Evolutionary conservation across 2,797 vertebrate genomes (phyloP).

Genomic region (Acanthurus tractus): DNA sequence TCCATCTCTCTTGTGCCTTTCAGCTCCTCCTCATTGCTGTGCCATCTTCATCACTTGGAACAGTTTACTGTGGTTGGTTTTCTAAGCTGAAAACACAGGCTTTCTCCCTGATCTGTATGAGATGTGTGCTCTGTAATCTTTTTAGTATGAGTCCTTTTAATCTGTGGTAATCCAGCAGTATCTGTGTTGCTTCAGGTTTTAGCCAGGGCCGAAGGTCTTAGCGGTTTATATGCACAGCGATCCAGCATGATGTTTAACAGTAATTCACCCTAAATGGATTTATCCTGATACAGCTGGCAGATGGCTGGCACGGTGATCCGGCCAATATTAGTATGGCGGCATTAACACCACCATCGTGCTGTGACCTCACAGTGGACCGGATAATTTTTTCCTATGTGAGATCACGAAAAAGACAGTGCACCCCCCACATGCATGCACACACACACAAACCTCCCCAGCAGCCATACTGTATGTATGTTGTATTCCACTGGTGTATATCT

Average conservation of each 20-base stretch:
- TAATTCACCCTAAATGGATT: constrained; percentile 71
- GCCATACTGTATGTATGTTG: neutral
- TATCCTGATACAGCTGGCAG: constrained; percentile 60
- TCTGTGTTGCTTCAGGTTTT: constrained; percentile 46
- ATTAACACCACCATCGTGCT: constrained; percentile 21
- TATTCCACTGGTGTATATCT: constrained; percentile 14
- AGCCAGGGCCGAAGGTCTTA: constrained; percentile 37
- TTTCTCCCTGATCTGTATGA: constrained; percentile 6
- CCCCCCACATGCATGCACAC: too few relatives aligned
- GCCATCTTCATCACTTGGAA: constrained; percentile 1
- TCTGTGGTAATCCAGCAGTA: constrained; percentile 68
- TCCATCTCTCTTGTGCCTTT: too few relatives aligned
- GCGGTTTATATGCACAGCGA: constrained; percentile 40
- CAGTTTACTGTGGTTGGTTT: neutral
- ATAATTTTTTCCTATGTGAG: constrained; percentile 29
- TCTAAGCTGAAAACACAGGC: neutral
- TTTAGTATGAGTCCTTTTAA: constrained; percentile 41
- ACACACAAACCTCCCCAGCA: neutral
- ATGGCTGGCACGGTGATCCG: constrained; percentile 47
- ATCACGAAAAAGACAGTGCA: constrained; percentile 3
- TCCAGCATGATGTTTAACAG: constrained; percentile 49
- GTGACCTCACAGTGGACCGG: constrained; percentile 22
- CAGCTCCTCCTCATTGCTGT: neutral
- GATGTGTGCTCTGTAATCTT: constrained; percentile 33
- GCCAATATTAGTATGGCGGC: constrained; percentile 57